These are phyloP conservation scores for Adelognathus sp. DNA, from an alignment of 2,888 invertebrate species.

Conservation along the genomic window DNA sequence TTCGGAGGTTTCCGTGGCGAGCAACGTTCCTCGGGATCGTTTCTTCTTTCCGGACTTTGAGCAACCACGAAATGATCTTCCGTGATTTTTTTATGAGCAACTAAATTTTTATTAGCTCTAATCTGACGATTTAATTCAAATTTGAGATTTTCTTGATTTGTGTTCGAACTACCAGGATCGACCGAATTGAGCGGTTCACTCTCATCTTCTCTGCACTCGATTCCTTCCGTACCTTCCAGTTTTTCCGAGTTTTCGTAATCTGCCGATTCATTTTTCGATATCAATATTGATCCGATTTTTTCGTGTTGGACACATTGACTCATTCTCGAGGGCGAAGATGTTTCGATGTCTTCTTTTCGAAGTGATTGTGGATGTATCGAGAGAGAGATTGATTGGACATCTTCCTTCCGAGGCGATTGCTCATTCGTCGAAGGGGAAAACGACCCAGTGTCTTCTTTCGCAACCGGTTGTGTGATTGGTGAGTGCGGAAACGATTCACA, in stretches of 20 bases:
- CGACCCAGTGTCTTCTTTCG: background rate
- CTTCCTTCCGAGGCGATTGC: background rate
- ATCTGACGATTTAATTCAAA: background rate
- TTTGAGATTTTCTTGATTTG: background rate
- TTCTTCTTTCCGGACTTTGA: background rate
- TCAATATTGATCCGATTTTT: background rate
- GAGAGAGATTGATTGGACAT: background rate
- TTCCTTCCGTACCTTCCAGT: background rate
- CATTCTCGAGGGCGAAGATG: background rate
- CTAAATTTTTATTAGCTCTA: background rate
- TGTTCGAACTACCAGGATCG: background rate
- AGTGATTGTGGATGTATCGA: background rate
- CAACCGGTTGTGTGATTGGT: background rate
- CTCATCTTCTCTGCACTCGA: background rate
- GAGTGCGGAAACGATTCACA: background rate
- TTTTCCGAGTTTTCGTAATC: background rate
- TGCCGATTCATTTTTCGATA: background rate
- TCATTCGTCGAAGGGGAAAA: too few species aligned
- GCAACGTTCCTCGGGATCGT: background rate
- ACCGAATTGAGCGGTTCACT: background rate
- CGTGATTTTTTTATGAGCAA: background rate
- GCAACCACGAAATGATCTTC: background rate
- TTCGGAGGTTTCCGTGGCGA: conserved; percentile 30
- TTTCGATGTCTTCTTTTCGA: background rate
- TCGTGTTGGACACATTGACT: too few species aligned